Evolutionary conservation across 2,113 vertebrate genomes (phyloP).

Genomic region (Laticauda laticaudata): DNA sequence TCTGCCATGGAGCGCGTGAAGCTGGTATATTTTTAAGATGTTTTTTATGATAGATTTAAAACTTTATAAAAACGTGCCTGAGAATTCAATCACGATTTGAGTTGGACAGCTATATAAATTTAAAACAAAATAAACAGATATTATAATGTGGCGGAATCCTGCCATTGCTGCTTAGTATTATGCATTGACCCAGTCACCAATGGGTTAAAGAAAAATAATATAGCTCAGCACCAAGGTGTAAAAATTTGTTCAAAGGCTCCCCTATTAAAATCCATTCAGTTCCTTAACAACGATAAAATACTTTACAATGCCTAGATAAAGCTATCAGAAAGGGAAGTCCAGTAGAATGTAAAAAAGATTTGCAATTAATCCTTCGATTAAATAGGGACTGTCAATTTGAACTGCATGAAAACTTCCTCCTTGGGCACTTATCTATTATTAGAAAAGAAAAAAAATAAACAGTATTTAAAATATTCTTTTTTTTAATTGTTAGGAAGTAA

Average conservation of each 20-base stretch:
- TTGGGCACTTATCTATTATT: constrained; percentile 75
- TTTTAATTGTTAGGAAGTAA: background rate
- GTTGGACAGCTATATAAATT: background rate
- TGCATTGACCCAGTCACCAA: background rate
- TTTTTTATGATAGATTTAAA: too few species aligned
- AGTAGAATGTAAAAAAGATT: constrained; percentile 80
- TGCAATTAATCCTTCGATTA: constrained; percentile 82
- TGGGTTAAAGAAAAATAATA: background rate
- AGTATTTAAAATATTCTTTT: background rate
- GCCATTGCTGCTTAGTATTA: background rate
- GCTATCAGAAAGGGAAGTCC: constrained; percentile 75
- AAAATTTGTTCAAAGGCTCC: background rate
- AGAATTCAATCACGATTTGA: too few species aligned
- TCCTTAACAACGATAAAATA: constrained; percentile 32
- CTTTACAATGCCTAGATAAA: constrained; percentile 82
- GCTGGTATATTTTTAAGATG: too few species aligned
- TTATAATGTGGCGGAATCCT: background rate
- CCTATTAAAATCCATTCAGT: constrained; percentile 16
- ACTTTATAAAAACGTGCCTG: too few species aligned
- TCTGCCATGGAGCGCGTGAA: too few species aligned
- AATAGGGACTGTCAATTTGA: constrained; percentile 36
- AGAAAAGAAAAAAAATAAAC: background rate
- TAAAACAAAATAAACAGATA: background rate
- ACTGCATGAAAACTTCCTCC: constrained; percentile 82
- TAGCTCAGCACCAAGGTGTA: background rate